Evolutionary conservation across 2,797 vertebrate genomes (phyloP).

Genomic region (Anomalospiza imberbis): DNA sequence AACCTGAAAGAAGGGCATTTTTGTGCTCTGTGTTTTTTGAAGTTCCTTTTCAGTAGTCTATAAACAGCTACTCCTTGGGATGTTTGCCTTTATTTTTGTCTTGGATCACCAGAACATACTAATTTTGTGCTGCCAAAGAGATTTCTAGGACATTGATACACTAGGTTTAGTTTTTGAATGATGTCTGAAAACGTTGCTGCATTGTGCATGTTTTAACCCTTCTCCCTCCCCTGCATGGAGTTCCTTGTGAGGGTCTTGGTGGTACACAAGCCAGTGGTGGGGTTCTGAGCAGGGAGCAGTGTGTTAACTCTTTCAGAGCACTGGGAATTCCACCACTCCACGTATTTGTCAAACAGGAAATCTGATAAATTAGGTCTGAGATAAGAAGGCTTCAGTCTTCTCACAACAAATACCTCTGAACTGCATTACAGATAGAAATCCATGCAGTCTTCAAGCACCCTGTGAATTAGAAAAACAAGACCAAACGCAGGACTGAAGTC

Average conservation of each 20-base stretch:
- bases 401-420: neutral
- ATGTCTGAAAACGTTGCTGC: conserved; percentile 74
- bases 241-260: conserved; percentile 56
- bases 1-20: conserved; percentile 3
- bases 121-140: conserved; percentile 80
- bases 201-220: conserved; percentile 89
- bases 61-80: conserved; percentile 26
- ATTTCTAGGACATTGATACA: conserved; percentile 27
- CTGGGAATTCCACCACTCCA: neutral
- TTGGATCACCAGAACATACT: conserved; percentile 84
- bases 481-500: neutral
- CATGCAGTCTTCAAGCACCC: neutral
- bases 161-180: conserved; percentile 66
- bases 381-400: neutral
- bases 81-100: conserved; percentile 77
- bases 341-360: neutral
- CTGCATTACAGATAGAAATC: neutral
- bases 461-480: neutral
- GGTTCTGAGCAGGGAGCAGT: neutral
- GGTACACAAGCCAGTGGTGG: neutral
- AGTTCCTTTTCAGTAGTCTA: conserved; percentile 25
- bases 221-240: conserved; percentile 81
- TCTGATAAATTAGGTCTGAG: neutral
- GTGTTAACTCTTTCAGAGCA: neutral
- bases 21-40: conserved; percentile 19